Base-by-base conservation (phyloP, 2,888 invertebrate genomes). In the Heliconius ismenius region DNA sequence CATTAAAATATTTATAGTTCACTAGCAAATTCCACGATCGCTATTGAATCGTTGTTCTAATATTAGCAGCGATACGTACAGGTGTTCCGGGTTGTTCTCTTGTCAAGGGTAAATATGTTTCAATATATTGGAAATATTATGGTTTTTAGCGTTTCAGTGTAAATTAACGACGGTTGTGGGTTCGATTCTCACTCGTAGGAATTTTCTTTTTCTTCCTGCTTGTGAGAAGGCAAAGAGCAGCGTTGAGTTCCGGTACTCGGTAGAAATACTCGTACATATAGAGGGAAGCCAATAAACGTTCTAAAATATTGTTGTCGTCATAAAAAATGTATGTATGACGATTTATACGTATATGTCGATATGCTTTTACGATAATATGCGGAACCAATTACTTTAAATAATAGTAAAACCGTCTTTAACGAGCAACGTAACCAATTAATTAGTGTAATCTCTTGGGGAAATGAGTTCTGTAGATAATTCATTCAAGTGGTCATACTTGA, bases 41-140 rank as follows among this genome's bases (percentile, higher is more conserved):
- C 74, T 58, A 70, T 70, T 70, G 70, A 63, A 76, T 74, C 73
- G 78, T 54, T 32, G 65, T 74, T 78, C 78, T 76, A 78, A 74
- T 64, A 76, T 67, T 78, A 78, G 74, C 32, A 13, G n/a, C 62
- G 26, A 62, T 74, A 76, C 74, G 74, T 72, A 74, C 78, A 78
- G 78, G 78, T 78, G 78, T 67, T 70, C 70, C 70, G 70, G 70
- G 70, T 70, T 36, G 58, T 74, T 54, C 9, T 24, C n/a, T 64
- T 36, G 70, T 36, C 58, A 70, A 70, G 58, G 58, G 58, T 32
- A 70, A 58, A 70, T 54, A n/a, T 73, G 64, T 68, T 76, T 68
- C n/a, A 76, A 60, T 68, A 62, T 65, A 67, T 36, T 67, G 36
- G 7, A 39, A 67, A 67, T 9, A 39, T 2, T 24, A n/a, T 39